Evolutionary conservation across 2,113 vertebrate species (phyloP).

Genomic region (Cnemophilus loriae): DNA sequence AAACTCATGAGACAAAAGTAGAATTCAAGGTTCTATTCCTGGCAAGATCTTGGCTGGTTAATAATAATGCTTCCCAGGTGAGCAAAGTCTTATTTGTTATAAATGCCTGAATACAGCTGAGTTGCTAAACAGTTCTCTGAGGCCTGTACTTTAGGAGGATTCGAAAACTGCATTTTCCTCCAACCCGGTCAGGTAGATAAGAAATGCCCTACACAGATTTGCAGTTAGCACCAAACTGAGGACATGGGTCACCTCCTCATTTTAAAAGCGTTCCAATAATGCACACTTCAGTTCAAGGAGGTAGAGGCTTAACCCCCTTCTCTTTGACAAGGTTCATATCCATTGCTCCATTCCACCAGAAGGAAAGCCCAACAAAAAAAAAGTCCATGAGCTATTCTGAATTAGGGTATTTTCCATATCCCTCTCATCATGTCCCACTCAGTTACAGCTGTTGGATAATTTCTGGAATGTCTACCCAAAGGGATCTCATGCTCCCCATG

Average conservation of each 20-base stretch:
- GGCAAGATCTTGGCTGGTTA: not conserved
- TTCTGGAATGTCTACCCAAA: not conserved
- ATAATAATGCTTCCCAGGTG: not conserved
- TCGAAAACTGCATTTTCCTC: not conserved
- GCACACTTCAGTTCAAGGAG: accelerated
- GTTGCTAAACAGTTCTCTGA: not conserved
- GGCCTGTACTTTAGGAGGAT: not conserved
- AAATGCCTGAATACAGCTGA: not conserved
- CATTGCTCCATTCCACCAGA: not conserved
- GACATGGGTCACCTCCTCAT: not conserved
- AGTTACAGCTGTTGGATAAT: not conserved
- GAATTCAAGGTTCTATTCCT: not conserved
- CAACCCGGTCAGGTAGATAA: not conserved
- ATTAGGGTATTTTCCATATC: not conserved
- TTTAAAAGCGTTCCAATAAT: not conserved
- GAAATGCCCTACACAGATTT: not conserved
- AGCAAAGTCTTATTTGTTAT: not conserved
- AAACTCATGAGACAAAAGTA: not conserved
- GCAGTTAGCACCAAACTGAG: not conserved
- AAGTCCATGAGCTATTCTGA: not conserved
- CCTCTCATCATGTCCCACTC: not conserved
- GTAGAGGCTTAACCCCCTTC: not conserved
- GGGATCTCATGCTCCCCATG: not conserved
- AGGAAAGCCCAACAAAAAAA: not conserved
- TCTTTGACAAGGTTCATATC: not conserved